Base-by-base conservation (phyloP, 1,140 invertebrate species). In the Colletes latitarsis region DNA sequence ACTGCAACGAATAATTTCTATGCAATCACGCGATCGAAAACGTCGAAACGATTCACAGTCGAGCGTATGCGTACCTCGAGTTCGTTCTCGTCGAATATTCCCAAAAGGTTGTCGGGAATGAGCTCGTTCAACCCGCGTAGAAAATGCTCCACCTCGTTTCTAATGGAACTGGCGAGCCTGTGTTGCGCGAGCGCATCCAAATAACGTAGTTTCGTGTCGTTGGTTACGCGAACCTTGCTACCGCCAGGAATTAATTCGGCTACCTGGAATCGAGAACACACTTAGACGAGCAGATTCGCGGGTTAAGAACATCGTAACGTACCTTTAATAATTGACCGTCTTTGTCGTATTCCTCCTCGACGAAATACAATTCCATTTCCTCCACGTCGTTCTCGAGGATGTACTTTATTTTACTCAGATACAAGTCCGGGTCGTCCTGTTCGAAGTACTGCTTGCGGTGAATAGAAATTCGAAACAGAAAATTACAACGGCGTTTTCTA, bases 21-120 rank as follows among this genome's bases (percentile, higher is more conserved):
- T 30, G 6, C 14, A 15, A 21, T 30, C 6, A 57, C 17, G 0
- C 0, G 8, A 43, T 17, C 4, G 41, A 8, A 19, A 15, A 30
- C 30, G 2, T 30, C 30, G 2, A 30, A 30, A 58, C 14, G 17
- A 6, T 41, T 46, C 9, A 46, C 17, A 3, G 6, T 55, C 3
- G 5, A 17, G 3, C 14, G n/a, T 17, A 58, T 49, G 21, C 89
- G 30, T 92, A 98, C 97, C 96, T 99, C 98, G 19, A 99, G 94
- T 94, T 99, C 98, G 94, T 98, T 98, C 93, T 99, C 98, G 93
- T 99, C 98, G 93, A 99, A 99, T 91, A 98, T 98, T 90, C 97
- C 97, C 69, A 99, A 94, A 82, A 99, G 94, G 93, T 98, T 98
- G 92, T 98, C 97, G 3, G 98, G 98, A 86, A 98, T 97, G 41